Percentiles rank a stretch among this genome's conserved stretches.
Conservation (phyloP, 2,888 invertebrate species). For the Sericinus montela region DNA sequence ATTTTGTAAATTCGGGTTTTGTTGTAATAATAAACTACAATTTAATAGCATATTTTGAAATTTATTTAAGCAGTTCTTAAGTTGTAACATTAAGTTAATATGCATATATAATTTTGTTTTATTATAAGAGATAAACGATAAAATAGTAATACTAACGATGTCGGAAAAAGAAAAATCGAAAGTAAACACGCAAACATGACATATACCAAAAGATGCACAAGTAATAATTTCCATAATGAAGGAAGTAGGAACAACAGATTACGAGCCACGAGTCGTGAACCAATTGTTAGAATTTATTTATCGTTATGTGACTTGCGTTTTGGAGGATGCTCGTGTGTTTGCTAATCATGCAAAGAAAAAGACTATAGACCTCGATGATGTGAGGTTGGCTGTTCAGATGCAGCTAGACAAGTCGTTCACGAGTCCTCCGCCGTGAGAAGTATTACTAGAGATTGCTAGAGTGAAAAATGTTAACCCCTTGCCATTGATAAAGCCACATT, state of each 20-base stretch:
- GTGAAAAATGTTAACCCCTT: constrained; percentile 92
- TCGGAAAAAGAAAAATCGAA: constrained; percentile 57
- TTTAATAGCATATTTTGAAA: no score
- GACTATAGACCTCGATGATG: constrained; percentile 94
- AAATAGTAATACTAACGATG: no score
- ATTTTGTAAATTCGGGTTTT: no score
- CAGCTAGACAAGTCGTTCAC: constrained; percentile 94
- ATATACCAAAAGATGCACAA: constrained; percentile 96
- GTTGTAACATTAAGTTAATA: no score
- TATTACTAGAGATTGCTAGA: constrained; percentile 90
- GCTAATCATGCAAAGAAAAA: constrained; percentile 96
- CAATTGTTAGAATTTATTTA: constrained; percentile 97
- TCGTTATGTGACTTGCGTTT: constrained; percentile 91
- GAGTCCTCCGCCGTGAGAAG: constrained; percentile 93
- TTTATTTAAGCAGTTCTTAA: no score
- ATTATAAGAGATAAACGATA: no score
- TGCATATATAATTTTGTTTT: no score
- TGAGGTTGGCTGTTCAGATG: constrained; percentile 93
- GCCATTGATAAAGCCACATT: constrained; percentile 95
- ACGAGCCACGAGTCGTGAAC: constrained; percentile 96
- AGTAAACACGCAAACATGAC: constrained; percentile 78
- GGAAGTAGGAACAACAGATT: constrained; percentile 95
- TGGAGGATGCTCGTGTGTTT: constrained; percentile 95
- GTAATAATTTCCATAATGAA: constrained; percentile 97
- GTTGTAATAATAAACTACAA: no score